Conservation (phyloP, 2,797 vertebrate genomes). For the Urophycis tenuis region DNA sequence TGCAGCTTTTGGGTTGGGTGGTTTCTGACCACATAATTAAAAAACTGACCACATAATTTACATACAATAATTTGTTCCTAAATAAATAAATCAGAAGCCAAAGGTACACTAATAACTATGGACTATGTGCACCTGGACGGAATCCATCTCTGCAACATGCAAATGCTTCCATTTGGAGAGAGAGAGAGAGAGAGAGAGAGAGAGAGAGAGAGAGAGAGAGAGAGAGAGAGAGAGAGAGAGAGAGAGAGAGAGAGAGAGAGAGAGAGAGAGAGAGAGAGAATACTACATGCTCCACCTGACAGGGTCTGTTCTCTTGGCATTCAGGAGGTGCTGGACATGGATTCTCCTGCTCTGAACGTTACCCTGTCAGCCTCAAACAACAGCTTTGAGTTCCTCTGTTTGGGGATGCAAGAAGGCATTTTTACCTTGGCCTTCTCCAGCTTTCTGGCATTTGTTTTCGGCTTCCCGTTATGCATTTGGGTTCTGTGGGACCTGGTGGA, state of each 20-base stretch:
- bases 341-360: not conserved
- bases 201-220: not conserved
- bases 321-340: not conserved
- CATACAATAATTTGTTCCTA: too few species aligned
- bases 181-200: not conserved
- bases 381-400: not conserved
- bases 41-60: too few species aligned
- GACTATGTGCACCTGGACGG: too few species aligned
- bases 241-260: too few species aligned
- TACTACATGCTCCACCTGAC: not conserved
- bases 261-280: too few species aligned
- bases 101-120: too few species aligned
- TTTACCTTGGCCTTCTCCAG: slow-evolving; percentile 1
- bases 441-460: slow-evolving; percentile 20
- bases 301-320: not conserved
- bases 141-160: not conserved
- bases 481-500: slow-evolving; percentile 48
- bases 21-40: too few species aligned
- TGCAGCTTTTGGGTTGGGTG: too few species aligned
- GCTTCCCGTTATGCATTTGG: slow-evolving; percentile 45
- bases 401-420: fast-evolving
- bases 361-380: not conserved
- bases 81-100: too few species aligned
- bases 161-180: not conserved
- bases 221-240: too few species aligned